Base-by-base conservation (phyloP, 2,888 invertebrate species). In the Sinelater perroti region DNA sequence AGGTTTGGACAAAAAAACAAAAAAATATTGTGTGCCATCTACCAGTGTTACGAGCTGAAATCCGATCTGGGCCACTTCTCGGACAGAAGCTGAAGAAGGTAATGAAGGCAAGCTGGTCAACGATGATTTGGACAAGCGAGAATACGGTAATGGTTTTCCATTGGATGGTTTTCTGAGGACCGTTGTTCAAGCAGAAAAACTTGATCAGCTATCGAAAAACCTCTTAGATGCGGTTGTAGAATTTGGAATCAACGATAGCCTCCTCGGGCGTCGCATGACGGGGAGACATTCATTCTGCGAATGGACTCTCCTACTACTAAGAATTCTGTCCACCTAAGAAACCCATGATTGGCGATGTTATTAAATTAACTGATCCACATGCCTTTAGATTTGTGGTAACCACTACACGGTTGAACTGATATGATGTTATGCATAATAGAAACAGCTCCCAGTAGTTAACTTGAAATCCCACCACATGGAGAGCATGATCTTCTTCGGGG, bases 141-240 rank as follows among this genome's bases (percentile, higher is more conserved):
- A 93, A 70, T 98, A 97, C 79, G 87, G 87, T 71, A 90, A 93
- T 78, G 98, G 98, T 3, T 98, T 98, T 77, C 82, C 99, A 16
- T 82, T 99, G 21, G 98, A 98, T 81, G 98, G 98, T 2, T 98
- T 99, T 76, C 98, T 98, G 7, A 84, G 98, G 62, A 98, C 94
- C 60, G 91, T 95, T 8, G 86, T 87, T 1, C 98, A 99, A 80
- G 98, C 98, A 16, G 86, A 95, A 76, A 97, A 97, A 86, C 82
- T 98, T 70, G 98, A 98, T 79, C 84, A 85, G 36, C 81, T 98
- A 73, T 79, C 98, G 64, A 87, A 87, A 4, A 90, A 90, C 72
- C 85, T 85, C 47, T 79, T 99, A 47, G 94, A 97, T 81, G 90
- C 96, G 30, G 98, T 97, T 0, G 84, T 98, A 64, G 97, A 98